Conservation (phyloP, 1,140 invertebrate species). For the Pseudomyrmex gracilis region DNA sequence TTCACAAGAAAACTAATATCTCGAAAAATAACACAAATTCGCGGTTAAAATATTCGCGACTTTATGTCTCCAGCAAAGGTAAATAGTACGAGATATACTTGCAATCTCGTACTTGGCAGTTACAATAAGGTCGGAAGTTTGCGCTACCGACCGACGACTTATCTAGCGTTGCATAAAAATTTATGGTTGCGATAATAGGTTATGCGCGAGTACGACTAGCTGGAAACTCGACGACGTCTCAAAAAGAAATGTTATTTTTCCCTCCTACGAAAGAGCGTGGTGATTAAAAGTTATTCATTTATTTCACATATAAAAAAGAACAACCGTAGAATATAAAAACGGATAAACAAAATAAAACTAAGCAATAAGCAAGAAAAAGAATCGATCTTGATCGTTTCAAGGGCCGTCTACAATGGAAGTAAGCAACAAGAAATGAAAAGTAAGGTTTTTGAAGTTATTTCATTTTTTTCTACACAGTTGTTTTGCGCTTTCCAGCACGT, state of each 20-base stretch:
- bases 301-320: neutral
- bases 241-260: constrained; percentile 25
- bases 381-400: neutral
- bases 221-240: constrained; percentile 32
- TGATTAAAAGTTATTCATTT: constrained; percentile 31
- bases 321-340: neutral
- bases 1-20: neutral
- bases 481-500: no score
- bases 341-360: no score
- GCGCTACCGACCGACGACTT: constrained; percentile 40
- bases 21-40: constrained; percentile 4
- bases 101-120: constrained; percentile 37
- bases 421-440: no score
- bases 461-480: no score
- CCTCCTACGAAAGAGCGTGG: neutral
- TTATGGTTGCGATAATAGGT: constrained; percentile 52
- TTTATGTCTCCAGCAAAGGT: constrained; percentile 30
- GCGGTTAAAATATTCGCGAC: constrained; percentile 22
- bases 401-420: no score
- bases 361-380: neutral
- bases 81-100: neutral
- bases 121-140: constrained; percentile 50
- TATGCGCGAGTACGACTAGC: constrained; percentile 33
- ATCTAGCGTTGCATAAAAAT: constrained; percentile 54
- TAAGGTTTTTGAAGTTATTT: no score